phyloP scores from a whole-genome alignment of 1,140 invertebrate genomes.

The Apolygus lucorum region DNA sequence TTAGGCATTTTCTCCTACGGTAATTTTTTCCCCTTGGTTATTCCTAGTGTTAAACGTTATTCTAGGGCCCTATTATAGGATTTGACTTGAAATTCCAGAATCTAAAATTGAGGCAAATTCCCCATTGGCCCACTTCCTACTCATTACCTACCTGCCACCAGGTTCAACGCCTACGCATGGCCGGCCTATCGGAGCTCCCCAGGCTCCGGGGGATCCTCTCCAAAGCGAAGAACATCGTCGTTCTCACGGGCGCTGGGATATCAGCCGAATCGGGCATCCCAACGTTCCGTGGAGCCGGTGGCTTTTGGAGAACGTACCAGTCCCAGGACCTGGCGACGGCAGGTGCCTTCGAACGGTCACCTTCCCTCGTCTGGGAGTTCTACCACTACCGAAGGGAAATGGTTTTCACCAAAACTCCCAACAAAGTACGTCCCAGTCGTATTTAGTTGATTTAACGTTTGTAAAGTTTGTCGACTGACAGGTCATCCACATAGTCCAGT shows the following conservation, averaged over 20 bases:
- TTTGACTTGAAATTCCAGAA: too few relatives aligned
- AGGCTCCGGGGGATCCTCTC: slow-evolving; percentile 22
- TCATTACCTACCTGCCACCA: too few relatives aligned
- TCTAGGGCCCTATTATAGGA: too few relatives aligned
- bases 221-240: slow-evolving; percentile 51
- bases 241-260: slow-evolving; percentile 67
- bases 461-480: too few relatives aligned
- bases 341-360: slow-evolving; percentile 53
- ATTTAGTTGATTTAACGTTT: too few relatives aligned
- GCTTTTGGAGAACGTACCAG: slow-evolving; percentile 65
- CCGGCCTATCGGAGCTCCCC: slow-evolving; percentile 10
- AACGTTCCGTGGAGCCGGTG: slow-evolving; percentile 67
- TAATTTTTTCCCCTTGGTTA: too few relatives aligned
- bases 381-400: slow-evolving; percentile 64
- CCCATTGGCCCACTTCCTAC: too few relatives aligned
- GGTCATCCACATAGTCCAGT: too few relatives aligned
- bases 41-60: too few relatives aligned
- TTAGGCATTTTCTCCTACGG: too few relatives aligned
- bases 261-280: slow-evolving; percentile 75
- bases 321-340: slow-evolving; percentile 57
- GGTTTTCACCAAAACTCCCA: slow-evolving; percentile 53
- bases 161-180: too few relatives aligned
- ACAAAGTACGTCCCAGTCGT: slow-evolving; percentile 51
- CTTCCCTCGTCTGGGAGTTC: slow-evolving; percentile 70
- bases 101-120: too few relatives aligned